Evolutionary conservation across 2,888 invertebrate genomes (phyloP), one percentile per base, ranked within the genome.

Genomic region (Parnassius smintheus): DNA sequence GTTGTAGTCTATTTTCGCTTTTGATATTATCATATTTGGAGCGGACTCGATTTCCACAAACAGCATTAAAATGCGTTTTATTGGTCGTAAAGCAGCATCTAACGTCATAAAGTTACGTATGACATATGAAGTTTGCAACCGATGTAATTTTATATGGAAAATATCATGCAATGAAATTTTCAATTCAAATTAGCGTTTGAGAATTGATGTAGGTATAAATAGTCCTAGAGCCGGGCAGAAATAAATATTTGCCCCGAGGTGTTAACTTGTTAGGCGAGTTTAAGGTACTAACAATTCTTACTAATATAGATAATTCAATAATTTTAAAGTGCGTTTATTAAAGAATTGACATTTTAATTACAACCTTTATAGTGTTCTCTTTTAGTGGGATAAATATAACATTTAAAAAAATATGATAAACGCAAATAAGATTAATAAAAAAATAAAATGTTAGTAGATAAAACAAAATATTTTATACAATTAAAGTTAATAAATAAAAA

Each of bases 21-120:
- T 44, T 42, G 46, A 46, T 46, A 25, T 56, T 46, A 56, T 45
- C 56, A 60, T n/a, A n/a, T 22, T 49, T n/a, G 42, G 18, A 50
- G 50, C 25, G 66, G 65, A 66, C 66, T 61, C 62, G 66, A 65
- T 68, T 67, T 68, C 65, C 65, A 64, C 61, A 66, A 69, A 65
- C 65, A 66, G 66, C 67, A 68, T 70, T 71, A 68, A 68, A 69
- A 67, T 71, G 66, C 69, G 68, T 68, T 72, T 72, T 72, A 73
- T 65, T 68, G 68, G 65, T 68, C 70, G 68, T 72, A 73, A 73
- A 70, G 64, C 65, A 68, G 62, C 65, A 65, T 62, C 63, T 64
- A 71, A 67, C 67, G 69, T 68, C 64, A 68, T 65, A 61, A 55
- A 51, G 52, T 69, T 61, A 66, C 67, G 66, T 64, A 69, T 66